Conservation (phyloP, 1,140 invertebrate species). For the Drosophila nannoptera region DNA sequence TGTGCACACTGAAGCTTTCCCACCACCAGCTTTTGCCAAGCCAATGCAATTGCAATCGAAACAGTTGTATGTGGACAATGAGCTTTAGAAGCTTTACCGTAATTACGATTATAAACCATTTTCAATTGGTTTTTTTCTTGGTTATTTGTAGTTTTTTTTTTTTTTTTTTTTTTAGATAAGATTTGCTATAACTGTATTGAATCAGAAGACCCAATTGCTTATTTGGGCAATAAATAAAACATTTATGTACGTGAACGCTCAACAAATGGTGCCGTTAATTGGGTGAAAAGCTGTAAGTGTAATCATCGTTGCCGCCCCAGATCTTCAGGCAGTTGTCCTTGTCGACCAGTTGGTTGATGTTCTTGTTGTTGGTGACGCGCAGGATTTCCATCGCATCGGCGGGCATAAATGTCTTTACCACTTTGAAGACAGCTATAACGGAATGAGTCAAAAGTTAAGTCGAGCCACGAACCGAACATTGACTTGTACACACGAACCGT, state of each 20-base stretch:
- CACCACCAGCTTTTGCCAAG: too few relatives aligned
- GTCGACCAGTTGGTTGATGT: constrained; percentile 87
- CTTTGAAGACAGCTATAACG: constrained; percentile 90
- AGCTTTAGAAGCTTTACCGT: too few relatives aligned
- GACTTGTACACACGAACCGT: constrained; percentile 82
- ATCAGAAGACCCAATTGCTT: neutral
- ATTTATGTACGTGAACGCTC: constrained; percentile 14
- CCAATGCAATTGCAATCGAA: neutral
- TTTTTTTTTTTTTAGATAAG: too few relatives aligned
- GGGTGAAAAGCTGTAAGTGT: constrained; percentile 68
- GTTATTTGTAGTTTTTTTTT: too few relatives aligned
- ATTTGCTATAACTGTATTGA: neutral
- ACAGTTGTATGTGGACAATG: too few relatives aligned
- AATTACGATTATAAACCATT: too few relatives aligned
- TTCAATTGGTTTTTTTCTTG: too few relatives aligned
- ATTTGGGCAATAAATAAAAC: constrained; percentile 51
- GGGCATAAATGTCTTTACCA: constrained; percentile 93
- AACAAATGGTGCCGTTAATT: constrained; percentile 21
- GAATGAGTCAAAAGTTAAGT: too few relatives aligned
- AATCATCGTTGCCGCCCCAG: constrained; percentile 92
- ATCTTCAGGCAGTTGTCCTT: constrained; percentile 86
- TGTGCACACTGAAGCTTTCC: constrained; percentile 16
- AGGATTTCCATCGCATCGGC: constrained; percentile 92
- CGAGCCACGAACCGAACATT: too few relatives aligned
- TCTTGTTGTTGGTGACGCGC: constrained; percentile 89